Evolutionary conservation across 2,888 invertebrate genomes (phyloP).

Genomic region (Dicranocentrus wangi): DNA sequence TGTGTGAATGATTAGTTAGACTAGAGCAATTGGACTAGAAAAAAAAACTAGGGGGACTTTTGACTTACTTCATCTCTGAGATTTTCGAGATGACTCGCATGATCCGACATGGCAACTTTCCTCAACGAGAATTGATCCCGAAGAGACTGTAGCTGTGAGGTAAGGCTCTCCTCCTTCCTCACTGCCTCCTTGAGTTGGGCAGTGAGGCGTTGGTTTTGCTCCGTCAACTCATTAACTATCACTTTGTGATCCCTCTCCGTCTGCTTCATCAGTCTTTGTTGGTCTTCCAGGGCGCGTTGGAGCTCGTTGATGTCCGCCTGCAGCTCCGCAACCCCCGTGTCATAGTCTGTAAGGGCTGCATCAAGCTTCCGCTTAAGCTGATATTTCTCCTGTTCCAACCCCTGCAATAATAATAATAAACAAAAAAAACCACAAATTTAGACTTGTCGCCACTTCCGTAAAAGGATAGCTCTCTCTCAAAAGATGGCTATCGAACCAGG

Average conservation of each 20-base stretch:
- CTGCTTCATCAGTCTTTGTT: slow-evolving; percentile 75
- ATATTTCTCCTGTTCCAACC: slow-evolving; percentile 94
- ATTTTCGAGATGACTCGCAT: slow-evolving; percentile 90
- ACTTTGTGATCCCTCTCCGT: slow-evolving; percentile 83
- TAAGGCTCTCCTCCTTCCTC: slow-evolving; percentile 85
- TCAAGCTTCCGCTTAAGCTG: slow-evolving; percentile 88
- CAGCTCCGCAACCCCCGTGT: slow-evolving; percentile 88
- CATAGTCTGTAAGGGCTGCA: slow-evolving; percentile 90
- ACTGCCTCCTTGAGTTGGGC: slow-evolving; percentile 85
- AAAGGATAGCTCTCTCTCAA: too few species aligned
- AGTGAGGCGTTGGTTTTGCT: slow-evolving; percentile 90
- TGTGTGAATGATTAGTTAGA: neutral
- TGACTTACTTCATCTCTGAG: slow-evolving; percentile 85
- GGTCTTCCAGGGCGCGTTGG: slow-evolving; percentile 82
- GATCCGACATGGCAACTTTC: slow-evolving; percentile 87
- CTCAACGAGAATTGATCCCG: slow-evolving; percentile 89
- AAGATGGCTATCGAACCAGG: too few species aligned
- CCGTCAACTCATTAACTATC: slow-evolving; percentile 87
- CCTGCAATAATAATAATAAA: slow-evolving; percentile 79
- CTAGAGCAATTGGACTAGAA: neutral
- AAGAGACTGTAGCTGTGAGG: slow-evolving; percentile 86
- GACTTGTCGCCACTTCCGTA: too few species aligned
- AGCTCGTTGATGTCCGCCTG: slow-evolving; percentile 90
- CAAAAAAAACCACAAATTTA: slow-evolving; percentile 13
- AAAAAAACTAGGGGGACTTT: neutral